Evolutionary conservation across 2,113 vertebrate genomes (phyloP).

Genomic region (Prolemur simus): DNA sequence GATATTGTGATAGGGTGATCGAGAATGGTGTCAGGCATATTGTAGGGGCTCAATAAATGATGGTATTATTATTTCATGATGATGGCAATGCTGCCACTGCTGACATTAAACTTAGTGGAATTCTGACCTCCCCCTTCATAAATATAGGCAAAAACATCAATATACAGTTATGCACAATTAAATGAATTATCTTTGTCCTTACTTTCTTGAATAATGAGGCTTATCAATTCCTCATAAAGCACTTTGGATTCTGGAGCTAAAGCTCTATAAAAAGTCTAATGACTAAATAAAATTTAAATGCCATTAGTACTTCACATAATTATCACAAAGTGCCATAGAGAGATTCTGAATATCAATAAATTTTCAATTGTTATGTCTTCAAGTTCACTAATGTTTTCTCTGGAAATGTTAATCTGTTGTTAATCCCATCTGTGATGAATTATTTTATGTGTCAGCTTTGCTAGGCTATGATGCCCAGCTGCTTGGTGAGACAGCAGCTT

Average conservation of each 20-base stretch:
- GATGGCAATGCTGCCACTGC: neutral
- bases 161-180: conserved; percentile 1
- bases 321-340: conserved; percentile 64
- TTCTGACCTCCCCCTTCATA: conserved; percentile 6
- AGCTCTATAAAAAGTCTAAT: conserved; percentile 64
- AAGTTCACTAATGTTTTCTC: neutral
- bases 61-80: neutral
- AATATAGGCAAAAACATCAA: conserved; percentile 21
- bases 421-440: neutral
- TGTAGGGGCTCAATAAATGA: neutral
- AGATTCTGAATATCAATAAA: conserved; percentile 72
- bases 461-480: neutral
- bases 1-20: neutral
- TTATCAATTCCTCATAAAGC: conserved; percentile 70
- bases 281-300: conserved; percentile 75
- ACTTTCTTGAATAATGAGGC: conserved; percentile 64
- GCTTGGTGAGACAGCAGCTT: neutral
- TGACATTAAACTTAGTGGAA: conserved; percentile 29
- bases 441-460: conserved; percentile 8
- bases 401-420: neutral
- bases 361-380: neutral
- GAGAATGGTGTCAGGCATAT: neutral
- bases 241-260: conserved; percentile 45
- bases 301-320: conserved; percentile 65
- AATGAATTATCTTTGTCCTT: conserved; percentile 46